Conservation (phyloP, 2,113 vertebrate species). For the Meleagris gallopavo region DNA sequence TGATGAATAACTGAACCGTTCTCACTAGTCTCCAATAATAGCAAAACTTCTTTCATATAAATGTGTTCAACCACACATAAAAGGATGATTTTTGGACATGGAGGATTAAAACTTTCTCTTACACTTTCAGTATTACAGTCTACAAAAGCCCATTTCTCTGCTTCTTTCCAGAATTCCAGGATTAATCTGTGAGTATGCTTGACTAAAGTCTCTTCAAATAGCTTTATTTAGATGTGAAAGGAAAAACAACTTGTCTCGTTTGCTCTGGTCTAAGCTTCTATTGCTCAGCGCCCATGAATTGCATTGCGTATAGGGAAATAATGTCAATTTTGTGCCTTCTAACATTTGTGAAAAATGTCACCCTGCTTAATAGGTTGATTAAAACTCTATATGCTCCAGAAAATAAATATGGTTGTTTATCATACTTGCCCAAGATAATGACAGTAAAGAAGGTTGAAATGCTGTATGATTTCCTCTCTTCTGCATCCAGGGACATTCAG, state of each 20-base stretch:
- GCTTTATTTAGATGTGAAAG: conserved; percentile 15
- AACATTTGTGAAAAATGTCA: conserved; percentile 74
- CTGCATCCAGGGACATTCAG: conserved; percentile 52
- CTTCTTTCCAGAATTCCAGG: not conserved
- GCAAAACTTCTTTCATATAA: not conserved
- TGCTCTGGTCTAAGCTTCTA: conserved; percentile 26
- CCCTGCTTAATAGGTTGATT: conserved; percentile 75
- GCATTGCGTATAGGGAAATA: conserved; percentile 61
- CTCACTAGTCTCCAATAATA: not conserved
- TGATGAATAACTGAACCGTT: not conserved
- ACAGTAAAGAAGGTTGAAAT: conserved; percentile 70
- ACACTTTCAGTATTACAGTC: not conserved
- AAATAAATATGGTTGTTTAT: conserved; percentile 76
- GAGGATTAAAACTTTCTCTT: not conserved
- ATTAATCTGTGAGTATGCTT: not conserved
- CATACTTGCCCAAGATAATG: conserved; percentile 63
- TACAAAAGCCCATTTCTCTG: not conserved
- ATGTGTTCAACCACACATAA: not conserved
- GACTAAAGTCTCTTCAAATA: conserved; percentile 9
- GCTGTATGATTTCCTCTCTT: conserved; percentile 57
- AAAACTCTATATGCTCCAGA: conserved; percentile 72
- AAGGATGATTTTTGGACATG: not conserved
- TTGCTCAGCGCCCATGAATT: conserved; percentile 64
- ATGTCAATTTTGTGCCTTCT: conserved; percentile 69
- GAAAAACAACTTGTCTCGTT: conserved; percentile 21